Evolutionary conservation across 92 coral and sea anemone species (phyloP).

Genomic region (Siderastrea radians): DNA sequence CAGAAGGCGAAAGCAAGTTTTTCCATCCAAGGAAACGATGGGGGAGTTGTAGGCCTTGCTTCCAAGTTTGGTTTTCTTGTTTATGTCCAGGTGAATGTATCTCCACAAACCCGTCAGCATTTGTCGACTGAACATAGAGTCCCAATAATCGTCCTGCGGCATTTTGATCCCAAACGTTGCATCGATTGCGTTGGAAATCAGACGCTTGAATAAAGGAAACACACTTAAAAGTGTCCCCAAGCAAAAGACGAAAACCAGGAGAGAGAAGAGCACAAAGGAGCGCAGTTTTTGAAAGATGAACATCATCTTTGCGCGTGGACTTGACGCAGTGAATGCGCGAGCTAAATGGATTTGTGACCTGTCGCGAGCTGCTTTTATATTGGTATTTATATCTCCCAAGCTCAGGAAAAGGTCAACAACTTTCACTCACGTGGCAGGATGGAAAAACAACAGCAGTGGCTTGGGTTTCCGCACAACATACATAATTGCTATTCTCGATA

Average conservation of each 20-base stretch:
- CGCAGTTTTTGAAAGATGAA: conserved; percentile 44
- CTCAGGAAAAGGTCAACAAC: conserved; percentile 58
- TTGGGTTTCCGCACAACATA: conserved; percentile 28
- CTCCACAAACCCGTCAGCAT: conserved; percentile 86
- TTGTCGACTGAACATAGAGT: conserved; percentile 78
- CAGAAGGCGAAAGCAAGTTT: conserved; percentile 60
- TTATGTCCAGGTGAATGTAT: conserved; percentile 65
- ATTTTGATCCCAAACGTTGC: conserved; percentile 75
- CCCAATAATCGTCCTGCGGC: conserved; percentile 86
- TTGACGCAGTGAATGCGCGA: conserved; percentile 27
- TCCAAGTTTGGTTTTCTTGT: conserved; percentile 69
- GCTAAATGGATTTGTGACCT: conserved; percentile 37
- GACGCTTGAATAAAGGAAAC: conserved; percentile 71
- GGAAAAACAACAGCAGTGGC: conserved; percentile 35
- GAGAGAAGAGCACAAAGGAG: conserved; percentile 49
- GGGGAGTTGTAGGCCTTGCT: conserved; percentile 82
- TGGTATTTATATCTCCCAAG: conserved; percentile 33
- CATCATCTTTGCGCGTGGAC: conserved; percentile 38
- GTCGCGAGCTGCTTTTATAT: conserved; percentile 28
- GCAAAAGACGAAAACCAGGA: conserved; percentile 57
- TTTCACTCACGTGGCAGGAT: conserved; percentile 34
- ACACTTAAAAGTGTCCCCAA: conserved; percentile 71
- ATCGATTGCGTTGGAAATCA: conserved; percentile 64
- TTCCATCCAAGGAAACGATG: conserved; percentile 72
- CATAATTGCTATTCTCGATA: conserved; percentile 8